Evolutionary conservation across 2,797 vertebrate species (phyloP).

Genomic region (Peromyscus nudipes): DNA sequence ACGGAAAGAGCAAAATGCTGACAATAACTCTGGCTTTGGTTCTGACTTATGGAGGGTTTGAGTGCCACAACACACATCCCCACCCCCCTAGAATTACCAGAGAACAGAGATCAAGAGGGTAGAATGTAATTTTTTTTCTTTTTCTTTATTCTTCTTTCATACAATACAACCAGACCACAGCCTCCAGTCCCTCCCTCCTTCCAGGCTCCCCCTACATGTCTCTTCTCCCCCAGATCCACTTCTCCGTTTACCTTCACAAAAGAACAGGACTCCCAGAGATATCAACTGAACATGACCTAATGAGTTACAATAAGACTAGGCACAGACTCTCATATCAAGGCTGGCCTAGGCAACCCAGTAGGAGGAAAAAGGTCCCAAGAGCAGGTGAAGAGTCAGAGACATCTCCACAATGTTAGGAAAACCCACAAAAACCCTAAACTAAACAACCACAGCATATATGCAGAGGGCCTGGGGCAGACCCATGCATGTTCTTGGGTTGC

Average conservation of each 20-base stretch:
- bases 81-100: not conserved
- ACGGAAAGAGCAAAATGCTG: not conserved
- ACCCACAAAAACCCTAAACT: not conserved
- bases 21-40: not conserved
- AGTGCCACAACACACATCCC: not conserved
- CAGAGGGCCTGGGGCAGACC: not conserved
- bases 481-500: not conserved
- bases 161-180: not conserved
- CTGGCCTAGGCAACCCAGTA: not conserved
- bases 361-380: not conserved
- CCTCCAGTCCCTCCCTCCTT: not conserved
- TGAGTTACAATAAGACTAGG: not conserved
- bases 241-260: not conserved
- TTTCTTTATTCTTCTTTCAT: not conserved
- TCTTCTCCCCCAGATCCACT: not conserved
- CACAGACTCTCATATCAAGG: not conserved
- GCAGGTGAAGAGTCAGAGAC: not conserved
- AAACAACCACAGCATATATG: too few species aligned
- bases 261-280: not conserved
- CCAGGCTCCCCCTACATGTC: rapidly evolving
- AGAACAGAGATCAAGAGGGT: not conserved
- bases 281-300: not conserved
- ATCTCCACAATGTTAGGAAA: not conserved
- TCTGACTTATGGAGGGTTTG: not conserved
- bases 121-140: not conserved